Percentiles rank a stretch among this genome's conserved stretches.
Evolutionary conservation across 2,888 invertebrate species (phyloP).

Genomic region (Boloria euphrosyne): DNA sequence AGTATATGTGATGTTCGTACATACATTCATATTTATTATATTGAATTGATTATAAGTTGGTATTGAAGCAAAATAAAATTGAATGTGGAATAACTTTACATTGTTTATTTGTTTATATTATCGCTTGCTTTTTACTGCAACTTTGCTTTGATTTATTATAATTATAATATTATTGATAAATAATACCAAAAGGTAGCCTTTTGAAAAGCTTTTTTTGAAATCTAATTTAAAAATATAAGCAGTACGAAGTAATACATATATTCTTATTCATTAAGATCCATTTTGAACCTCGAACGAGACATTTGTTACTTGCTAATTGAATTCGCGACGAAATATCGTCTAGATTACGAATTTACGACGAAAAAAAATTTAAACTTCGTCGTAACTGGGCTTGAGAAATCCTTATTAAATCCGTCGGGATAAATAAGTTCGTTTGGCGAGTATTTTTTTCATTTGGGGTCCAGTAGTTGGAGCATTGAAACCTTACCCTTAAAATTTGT

Average conservation of each 20-base stretch:
- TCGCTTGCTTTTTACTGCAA: no score
- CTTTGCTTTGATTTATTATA: no score
- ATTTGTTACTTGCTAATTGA: slow-evolving; percentile 74
- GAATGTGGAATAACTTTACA: no score
- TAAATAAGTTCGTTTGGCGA: slow-evolving; percentile 80
- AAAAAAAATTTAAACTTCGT: slow-evolving; percentile 62
- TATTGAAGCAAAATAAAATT: no score
- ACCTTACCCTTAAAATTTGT: background rate
- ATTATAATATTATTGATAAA: no score
- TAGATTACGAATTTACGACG: slow-evolving; percentile 62
- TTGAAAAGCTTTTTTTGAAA: no score
- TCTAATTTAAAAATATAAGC: no score
- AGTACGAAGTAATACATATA: background rate
- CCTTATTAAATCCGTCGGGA: slow-evolving; percentile 78
- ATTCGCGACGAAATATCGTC: slow-evolving; percentile 67
- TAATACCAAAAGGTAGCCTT: no score
- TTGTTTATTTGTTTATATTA: no score
- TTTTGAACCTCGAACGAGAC: slow-evolving; percentile 51
- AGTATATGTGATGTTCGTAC: no score
- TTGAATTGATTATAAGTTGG: no score
- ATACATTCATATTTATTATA: no score
- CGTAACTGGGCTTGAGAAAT: slow-evolving; percentile 75
- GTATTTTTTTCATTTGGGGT: slow-evolving; percentile 48
- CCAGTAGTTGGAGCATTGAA: slow-evolving; percentile 3
- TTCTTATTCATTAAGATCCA: slow-evolving; percentile 26